A percentile compares a stretch with the other conserved stretches of the same genome.
These are phyloP conservation scores for Plutella xylostella DNA, from an alignment of 2,888 invertebrate species.

Conservation along the genomic window DNA sequence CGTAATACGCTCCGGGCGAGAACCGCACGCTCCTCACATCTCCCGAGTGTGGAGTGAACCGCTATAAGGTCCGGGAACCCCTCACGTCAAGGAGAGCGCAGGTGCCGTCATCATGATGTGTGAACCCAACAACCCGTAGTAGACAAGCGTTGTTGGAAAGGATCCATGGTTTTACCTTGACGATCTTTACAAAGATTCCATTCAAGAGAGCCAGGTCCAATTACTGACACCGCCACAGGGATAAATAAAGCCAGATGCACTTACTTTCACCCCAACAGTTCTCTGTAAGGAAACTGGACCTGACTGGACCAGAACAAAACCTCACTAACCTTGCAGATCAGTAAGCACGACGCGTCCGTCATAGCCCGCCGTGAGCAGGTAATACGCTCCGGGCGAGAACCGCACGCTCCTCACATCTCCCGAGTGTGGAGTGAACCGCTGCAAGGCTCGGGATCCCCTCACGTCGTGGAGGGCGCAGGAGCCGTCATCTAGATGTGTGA, in stretches of 20 bases:
- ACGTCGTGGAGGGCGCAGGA: slow-evolving; percentile 92
- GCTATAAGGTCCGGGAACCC: slow-evolving; percentile 92
- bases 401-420: slow-evolving; percentile 94
- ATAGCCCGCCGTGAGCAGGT: slow-evolving; percentile 95
- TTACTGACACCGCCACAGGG: too few species aligned
- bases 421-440: slow-evolving; percentile 94
- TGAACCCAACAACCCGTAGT: too few species aligned
- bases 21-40: slow-evolving; percentile 97
- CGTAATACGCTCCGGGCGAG: slow-evolving; percentile 97
- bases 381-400: slow-evolving; percentile 98
- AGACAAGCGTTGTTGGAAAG: too few species aligned
- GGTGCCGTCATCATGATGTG: slow-evolving; percentile 88
- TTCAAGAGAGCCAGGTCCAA: too few species aligned
- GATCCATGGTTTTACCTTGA: too few species aligned
- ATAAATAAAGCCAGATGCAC: too few species aligned
- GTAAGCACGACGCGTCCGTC: slow-evolving; percentile 95
- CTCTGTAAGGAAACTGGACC: too few species aligned
- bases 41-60: slow-evolving; percentile 92
- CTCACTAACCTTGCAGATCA: slow-evolving; percentile 97
- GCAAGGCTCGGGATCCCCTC: slow-evolving; percentile 90
- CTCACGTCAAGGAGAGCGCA: slow-evolving; percentile 94
- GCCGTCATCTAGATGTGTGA: too few species aligned
- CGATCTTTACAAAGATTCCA: too few species aligned
- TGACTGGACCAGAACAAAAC: too few species aligned
- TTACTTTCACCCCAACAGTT: too few species aligned